These are phyloP conservation scores for Osmoderma eremita DNA, from an alignment of 2,888 invertebrate species.

Conservation along the genomic window DNA sequence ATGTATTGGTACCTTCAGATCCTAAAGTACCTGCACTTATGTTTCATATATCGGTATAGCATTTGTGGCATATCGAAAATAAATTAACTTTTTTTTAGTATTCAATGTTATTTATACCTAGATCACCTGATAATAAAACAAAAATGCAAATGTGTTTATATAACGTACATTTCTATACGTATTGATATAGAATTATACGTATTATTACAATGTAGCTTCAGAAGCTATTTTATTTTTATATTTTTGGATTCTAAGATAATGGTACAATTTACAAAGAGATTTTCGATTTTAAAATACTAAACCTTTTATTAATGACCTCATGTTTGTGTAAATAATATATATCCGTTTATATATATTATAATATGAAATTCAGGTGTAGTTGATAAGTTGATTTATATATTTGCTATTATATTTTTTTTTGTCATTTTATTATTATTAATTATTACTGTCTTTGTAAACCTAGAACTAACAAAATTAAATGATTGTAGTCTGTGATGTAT, in stretches of 20 bases:
- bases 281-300: constrained; percentile 43
- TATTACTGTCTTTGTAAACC: constrained; percentile 39
- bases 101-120: too few species aligned
- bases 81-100: too few species aligned
- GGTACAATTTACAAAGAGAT: constrained; percentile 45
- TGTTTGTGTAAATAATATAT: constrained; percentile 41
- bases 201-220: constrained; percentile 51
- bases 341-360: constrained; percentile 32
- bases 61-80: too few species aligned
- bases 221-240: constrained; percentile 58
- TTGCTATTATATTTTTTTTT: constrained; percentile 38
- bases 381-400: constrained; percentile 38
- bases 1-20: too few species aligned
- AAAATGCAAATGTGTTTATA: constrained; percentile 5
- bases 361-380: constrained; percentile 42
- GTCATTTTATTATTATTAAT: constrained; percentile 43
- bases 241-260: constrained; percentile 47
- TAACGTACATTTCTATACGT: background rate
- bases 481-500: constrained; percentile 64
- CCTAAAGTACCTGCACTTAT: too few species aligned
- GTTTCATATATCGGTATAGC: too few species aligned
- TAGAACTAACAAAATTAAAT: constrained; percentile 55
- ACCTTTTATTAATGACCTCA: constrained; percentile 45
- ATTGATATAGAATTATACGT: constrained; percentile 20
- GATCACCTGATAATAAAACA: constrained; percentile 1